Percentiles rank a stretch among this genome's conserved stretches.
Conservation (phyloP, 2,113 vertebrate genomes). For the Oryzias javanicus region DNA sequence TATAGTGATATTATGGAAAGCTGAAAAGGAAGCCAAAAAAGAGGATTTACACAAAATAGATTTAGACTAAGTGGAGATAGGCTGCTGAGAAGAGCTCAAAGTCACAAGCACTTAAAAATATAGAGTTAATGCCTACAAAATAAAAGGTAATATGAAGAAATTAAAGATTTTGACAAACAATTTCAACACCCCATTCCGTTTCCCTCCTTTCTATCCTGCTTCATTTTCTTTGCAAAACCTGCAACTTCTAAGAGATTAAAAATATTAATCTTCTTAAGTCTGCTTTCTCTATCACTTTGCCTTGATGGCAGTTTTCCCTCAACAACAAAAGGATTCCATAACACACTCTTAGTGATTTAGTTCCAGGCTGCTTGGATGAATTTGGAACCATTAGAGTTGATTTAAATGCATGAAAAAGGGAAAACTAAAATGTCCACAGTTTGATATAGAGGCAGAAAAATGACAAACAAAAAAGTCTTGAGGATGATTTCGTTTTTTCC, state of each 20-base stretch:
- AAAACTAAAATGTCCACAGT: constrained; percentile 9
- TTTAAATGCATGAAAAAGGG: neutral
- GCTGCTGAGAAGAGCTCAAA: too few species aligned
- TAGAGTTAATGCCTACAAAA: neutral
- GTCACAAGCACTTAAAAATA: too few species aligned
- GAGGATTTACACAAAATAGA: too few species aligned
- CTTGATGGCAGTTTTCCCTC: constrained; percentile 3
- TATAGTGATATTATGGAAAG: too few species aligned
- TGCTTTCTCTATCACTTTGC: constrained; percentile 1
- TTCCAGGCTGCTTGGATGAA: constrained; percentile 5
- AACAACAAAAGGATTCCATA: constrained; percentile 5
- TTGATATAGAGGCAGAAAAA: neutral
- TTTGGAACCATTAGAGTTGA: constrained; percentile 3
- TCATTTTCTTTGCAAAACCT: constrained; percentile 12
- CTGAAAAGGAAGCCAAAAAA: too few species aligned
- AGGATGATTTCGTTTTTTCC: too few species aligned
- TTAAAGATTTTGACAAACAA: constrained; percentile 3
- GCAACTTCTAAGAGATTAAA: constrained; percentile 24
- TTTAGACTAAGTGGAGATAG: too few species aligned
- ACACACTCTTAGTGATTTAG: neutral
- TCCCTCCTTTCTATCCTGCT: constrained; percentile 6
- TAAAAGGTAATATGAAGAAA: neutral
- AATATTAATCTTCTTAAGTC: constrained; percentile 28
- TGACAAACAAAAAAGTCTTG: neutral
- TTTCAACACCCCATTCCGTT: constrained; percentile 15